These are phyloP conservation scores for Proisotoma minuta DNA, from an alignment of 2,888 invertebrate genomes.

Conservation along the genomic window DNA sequence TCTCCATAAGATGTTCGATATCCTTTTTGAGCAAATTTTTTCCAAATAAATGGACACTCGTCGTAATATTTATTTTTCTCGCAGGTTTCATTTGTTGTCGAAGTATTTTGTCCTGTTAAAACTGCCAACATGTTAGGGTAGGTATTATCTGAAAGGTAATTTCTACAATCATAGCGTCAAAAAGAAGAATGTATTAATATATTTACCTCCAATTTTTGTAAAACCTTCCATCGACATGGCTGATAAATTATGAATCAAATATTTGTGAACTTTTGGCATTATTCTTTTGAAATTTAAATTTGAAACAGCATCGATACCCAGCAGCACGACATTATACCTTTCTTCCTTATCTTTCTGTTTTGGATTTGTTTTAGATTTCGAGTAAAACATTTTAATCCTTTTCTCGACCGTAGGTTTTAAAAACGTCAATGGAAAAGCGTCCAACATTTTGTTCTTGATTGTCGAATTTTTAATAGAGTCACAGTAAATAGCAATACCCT, in stretches of 20 bases:
- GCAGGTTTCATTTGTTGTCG: slow-evolving; percentile 63
- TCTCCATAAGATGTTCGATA: slow-evolving; percentile 60
- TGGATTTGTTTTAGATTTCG: not conserved
- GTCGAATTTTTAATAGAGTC: not conserved
- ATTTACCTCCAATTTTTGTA: slow-evolving; percentile 79
- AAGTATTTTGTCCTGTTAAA: slow-evolving; percentile 65
- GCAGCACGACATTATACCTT: slow-evolving; percentile 63
- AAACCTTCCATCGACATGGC: slow-evolving; percentile 79
- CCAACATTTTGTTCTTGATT: slow-evolving; percentile 11
- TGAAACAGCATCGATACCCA: slow-evolving; percentile 82
- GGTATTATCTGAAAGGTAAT: slow-evolving; percentile 63
- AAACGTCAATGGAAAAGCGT: slow-evolving; percentile 30
- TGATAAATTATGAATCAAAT: slow-evolving; percentile 58
- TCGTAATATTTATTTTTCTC: slow-evolving; percentile 64
- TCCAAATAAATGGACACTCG: slow-evolving; percentile 78
- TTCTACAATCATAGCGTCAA: not conserved
- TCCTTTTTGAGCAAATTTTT: slow-evolving; percentile 65
- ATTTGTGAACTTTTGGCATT: slow-evolving; percentile 53
- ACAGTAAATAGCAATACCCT: slow-evolving; percentile 30
- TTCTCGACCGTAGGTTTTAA: slow-evolving; percentile 21
- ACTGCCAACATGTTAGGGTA: slow-evolving; percentile 75
- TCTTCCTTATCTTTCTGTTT: not conserved
- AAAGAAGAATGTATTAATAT: not conserved
- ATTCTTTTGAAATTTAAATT: slow-evolving; percentile 72
- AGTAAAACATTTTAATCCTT: slow-evolving; percentile 11